A percentile compares a stretch with the other conserved stretches of the same genome.
Evolutionary conservation across 2,797 vertebrate genomes (phyloP).

Genomic region (Antennarius maculatus): DNA sequence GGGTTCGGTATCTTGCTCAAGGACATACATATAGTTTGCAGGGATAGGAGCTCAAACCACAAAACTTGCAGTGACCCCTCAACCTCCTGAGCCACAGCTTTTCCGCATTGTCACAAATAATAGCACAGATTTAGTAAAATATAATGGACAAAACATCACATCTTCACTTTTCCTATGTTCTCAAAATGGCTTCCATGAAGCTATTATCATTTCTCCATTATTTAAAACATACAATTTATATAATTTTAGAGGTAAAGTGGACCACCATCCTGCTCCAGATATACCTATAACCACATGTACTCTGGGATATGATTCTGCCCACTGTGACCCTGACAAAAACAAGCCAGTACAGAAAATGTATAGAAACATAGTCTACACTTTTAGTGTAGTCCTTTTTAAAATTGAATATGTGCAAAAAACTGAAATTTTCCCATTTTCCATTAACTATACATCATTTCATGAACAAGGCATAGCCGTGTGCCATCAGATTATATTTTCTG

Average conservation of each 20-base stretch:
- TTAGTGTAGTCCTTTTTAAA: constrained; percentile 6
- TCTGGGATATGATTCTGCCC: not conserved
- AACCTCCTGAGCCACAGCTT: no score
- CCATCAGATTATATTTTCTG: not conserved
- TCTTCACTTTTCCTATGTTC: not conserved
- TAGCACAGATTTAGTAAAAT: not conserved
- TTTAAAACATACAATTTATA: constrained; percentile 13
- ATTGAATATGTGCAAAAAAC: not conserved
- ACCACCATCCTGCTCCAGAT: constrained; percentile 6
- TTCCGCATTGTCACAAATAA: not conserved
- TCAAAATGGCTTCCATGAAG: not conserved
- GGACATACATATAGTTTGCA: no score
- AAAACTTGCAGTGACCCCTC: no score
- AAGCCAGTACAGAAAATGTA: constrained; percentile 10
- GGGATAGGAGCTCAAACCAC: no score
- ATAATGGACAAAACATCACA: not conserved
- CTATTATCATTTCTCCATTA: constrained; percentile 4
- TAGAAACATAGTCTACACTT: constrained; percentile 2
- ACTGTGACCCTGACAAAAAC: constrained; percentile 13
- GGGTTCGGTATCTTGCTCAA: no score
- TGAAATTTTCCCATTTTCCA: constrained; percentile 17
- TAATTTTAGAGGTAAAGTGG: constrained; percentile 4
- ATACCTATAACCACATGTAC: constrained; percentile 3
- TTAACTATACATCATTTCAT: constrained; percentile 1
- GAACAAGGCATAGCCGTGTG: not conserved